These are phyloP conservation scores for Margaritifera margaritifera DNA, from an alignment of 2,888 invertebrate genomes.

Conservation along the genomic window DNA sequence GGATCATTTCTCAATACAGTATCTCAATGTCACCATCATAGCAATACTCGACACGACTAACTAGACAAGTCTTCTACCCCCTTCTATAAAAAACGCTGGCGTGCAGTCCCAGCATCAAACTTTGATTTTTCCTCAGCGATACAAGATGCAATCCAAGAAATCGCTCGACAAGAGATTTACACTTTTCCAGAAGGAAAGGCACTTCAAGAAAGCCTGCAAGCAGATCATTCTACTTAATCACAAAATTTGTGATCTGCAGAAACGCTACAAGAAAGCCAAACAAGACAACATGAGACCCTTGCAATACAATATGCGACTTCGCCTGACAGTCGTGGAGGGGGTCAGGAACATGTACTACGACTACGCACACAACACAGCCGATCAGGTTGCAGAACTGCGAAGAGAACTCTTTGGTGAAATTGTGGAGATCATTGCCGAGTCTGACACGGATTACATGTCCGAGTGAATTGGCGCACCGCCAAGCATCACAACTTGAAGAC, in stretches of 20 bases:
- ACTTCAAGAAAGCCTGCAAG: slow-evolving; percentile 53
- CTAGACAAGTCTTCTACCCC: too few species aligned
- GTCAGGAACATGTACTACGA: slow-evolving; percentile 60
- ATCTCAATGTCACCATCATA: too few species aligned
- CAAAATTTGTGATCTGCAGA: slow-evolving; percentile 46
- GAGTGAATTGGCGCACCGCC: slow-evolving; percentile 1
- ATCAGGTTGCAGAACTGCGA: slow-evolving; percentile 44
- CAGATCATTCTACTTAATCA: slow-evolving; percentile 57
- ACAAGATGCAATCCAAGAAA: slow-evolving; percentile 20
- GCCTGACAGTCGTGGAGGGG: slow-evolving; percentile 56
- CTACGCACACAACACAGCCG: slow-evolving; percentile 55
- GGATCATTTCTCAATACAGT: too few species aligned
- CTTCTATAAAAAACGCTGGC: too few species aligned
- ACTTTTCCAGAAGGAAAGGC: slow-evolving; percentile 34
- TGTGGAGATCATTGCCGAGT: slow-evolving; percentile 28
- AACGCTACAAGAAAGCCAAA: slow-evolving; percentile 53
- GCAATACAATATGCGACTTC: slow-evolving; percentile 55
- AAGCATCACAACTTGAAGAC: slow-evolving; percentile 7
- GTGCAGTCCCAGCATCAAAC: too few species aligned
- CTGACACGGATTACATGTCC: slow-evolving; percentile 20
- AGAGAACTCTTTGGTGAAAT: slow-evolving; percentile 32
- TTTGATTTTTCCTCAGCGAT: slow-evolving; percentile 11
- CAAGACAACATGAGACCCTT: slow-evolving; percentile 45
- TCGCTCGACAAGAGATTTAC: slow-evolving; percentile 21
- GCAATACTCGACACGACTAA: too few species aligned